A percentile compares a stretch with the other conserved stretches of the same genome.
Conservation (phyloP, 2,888 invertebrate species). For the Drosophila mercatorum region DNA sequence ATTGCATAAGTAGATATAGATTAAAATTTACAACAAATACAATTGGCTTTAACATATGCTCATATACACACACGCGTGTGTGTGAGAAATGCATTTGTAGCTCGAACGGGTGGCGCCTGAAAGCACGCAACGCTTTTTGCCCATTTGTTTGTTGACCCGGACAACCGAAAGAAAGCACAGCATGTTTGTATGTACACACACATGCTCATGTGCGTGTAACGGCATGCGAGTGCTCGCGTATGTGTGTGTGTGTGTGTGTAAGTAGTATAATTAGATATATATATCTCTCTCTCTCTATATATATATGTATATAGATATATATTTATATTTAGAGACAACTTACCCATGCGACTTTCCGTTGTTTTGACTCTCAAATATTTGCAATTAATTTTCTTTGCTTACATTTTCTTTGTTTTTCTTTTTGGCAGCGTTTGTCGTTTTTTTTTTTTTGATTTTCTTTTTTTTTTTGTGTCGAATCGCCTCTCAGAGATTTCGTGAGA, state of each 20-base stretch:
- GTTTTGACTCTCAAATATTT: conserved; percentile 2
- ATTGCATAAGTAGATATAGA: conserved; percentile 7
- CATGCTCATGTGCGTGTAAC: conserved; percentile 18
- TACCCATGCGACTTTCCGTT: conserved; percentile 35
- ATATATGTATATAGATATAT: conserved; percentile 6
- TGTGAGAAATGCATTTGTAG: conserved; percentile 23
- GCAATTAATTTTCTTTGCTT: neutral
- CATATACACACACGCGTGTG: neutral
- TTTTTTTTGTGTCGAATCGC: conserved; percentile 11
- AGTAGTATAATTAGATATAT: conserved; percentile 29
- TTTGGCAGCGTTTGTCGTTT: conserved; percentile 18
- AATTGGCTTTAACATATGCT: conserved; percentile 10
- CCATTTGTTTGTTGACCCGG: conserved; percentile 62
- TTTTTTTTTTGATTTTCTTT: neutral
- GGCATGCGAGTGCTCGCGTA: conserved; percentile 10
- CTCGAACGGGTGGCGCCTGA: conserved; percentile 39
- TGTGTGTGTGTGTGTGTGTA: conserved; percentile 3
- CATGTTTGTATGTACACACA: conserved; percentile 15
- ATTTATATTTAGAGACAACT: conserved; percentile 15
- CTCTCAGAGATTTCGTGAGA: conserved; percentile 10
- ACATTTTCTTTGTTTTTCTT: conserved; percentile 2
- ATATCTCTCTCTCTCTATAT: neutral
- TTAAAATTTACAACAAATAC: conserved; percentile 1
- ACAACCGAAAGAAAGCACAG: conserved; percentile 39
- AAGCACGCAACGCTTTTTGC: conserved; percentile 59